Percentiles rank a stretch among this genome's conserved stretches.
phyloP scores from a whole-genome alignment of 2,797 vertebrate genomes.

The Neoniphon sammara region DNA sequence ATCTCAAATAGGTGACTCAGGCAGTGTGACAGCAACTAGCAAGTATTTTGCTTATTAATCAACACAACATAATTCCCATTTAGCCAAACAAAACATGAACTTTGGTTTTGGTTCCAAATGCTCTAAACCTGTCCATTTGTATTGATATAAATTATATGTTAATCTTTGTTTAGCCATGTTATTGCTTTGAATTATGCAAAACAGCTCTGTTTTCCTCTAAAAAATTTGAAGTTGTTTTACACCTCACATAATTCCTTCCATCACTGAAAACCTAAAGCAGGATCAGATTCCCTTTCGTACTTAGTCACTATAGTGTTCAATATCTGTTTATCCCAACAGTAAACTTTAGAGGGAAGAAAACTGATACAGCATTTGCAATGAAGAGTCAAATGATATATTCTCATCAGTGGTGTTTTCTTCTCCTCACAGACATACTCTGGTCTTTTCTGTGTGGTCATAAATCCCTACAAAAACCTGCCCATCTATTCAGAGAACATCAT shows the following conservation, averaged over 20 bases:
- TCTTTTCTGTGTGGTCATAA: slow-evolving; percentile 99
- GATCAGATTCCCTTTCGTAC: slow-evolving; percentile 10
- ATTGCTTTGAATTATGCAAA: background rate
- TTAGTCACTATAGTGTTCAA: slow-evolving; percentile 1
- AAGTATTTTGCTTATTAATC: background rate
- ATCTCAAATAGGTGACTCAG: slow-evolving; percentile 9
- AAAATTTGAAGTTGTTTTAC: background rate
- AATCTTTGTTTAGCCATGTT: background rate
- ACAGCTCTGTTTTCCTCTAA: no score
- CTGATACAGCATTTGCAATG: background rate
- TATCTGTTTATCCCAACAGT: background rate
- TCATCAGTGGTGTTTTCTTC: slow-evolving; percentile 39
- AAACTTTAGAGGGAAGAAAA: background rate
- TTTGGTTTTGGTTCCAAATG: no score
- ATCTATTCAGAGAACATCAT: slow-evolving; percentile 99
- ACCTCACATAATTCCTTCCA: background rate
- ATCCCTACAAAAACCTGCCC: slow-evolving; percentile 99
- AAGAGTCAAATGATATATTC: background rate
- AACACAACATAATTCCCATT: no score
- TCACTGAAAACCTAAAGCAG: background rate
- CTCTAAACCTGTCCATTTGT: no score
- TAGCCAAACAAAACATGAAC: no score
- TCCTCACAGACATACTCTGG: slow-evolving; percentile 94
- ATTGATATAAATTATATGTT: background rate
- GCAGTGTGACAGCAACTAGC: background rate